Base-by-base conservation (phyloP, 1,140 invertebrate genomes). In the Brachionus asplanchnoidis region DNA sequence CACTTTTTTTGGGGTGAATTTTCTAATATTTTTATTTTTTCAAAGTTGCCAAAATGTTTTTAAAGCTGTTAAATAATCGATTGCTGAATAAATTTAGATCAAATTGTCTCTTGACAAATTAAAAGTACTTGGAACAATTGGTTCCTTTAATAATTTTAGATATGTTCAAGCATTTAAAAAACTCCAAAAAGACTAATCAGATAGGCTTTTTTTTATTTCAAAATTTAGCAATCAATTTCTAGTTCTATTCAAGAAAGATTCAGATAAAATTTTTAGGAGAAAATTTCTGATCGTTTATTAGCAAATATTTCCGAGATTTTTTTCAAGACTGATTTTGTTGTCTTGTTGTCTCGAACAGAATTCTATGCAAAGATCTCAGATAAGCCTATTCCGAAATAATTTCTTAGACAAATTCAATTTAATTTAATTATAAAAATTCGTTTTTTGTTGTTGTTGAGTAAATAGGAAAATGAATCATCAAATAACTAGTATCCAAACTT, bases 401-500 rank as follows among this genome's bases (percentile, higher is more conserved):
- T 60, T 20, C n/a, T n/a, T 9, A 42, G 68, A 73, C 40, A 42
- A 17, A 73, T 42, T 73, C 17, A 11, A 73, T 42, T 73, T 73
- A 73, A 42, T 20, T 73, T 32, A 40, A 68, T 36, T n/a, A 42
- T 20, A 23, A 40, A 42, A 17, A 42, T 28, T 28, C 6, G 14
- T 42, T 73, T 73, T 20, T 23, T 28, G 9, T 68, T 46, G 11
- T 46, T 46, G 14, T 46, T 73, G 32, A 73, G 68, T 73, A 73
- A 73, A 73, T 73, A 73, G 14, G 7, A 73, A 73, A 23, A 40
- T 73, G 17, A 73, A 73, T 73, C 68, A 73, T 42, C 68, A 42
- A 73, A 40, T n/a, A 73, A 73, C 14, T 73, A 42, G 68, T 73
- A 73, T 40, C 32, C 68, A 73, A 73, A 20, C 36, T 73, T 73